Evolutionary conservation across 2,888 invertebrate genomes (phyloP), one percentile per base, ranked within the genome.

Genomic region (Synanthedon tipuliformis): DNA sequence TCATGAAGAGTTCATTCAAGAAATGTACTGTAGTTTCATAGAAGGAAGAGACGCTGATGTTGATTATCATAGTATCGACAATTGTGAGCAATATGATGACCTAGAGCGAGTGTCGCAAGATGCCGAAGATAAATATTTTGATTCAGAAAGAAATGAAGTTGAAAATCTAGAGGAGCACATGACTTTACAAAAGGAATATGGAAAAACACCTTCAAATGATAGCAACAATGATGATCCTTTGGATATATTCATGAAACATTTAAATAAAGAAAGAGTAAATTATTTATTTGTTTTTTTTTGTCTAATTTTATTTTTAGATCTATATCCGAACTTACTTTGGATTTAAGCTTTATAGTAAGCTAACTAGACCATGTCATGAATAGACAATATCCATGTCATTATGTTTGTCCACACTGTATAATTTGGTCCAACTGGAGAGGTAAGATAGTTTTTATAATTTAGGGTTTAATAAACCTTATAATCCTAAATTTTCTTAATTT

Each of bases 91-190:
- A 52, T 94, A 94, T 77, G 97, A 97, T 57, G 92, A 92, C 55
- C 89, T 93, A 52, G 78, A 92, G 55, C 91, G 91, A 65, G 72
- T 80, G 13, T 75, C 81, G 48, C 92, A 92, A 64, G 97, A 97
- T 79, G 94, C 92, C 60, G 95, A 97, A 78, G 97, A 97, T 63
- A 92, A 92, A 69, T 97, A 97, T 75, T 97, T 97, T 84, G 95
- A 96, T 75, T 92, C 92, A 3, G 95, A 95, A 73, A 90, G 91
- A 27, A 92, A 93, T 59, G 91, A 92, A 59, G 84, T 84, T 48
- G 86, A 73, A 52, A 83, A 77, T 59, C 64, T 73, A 45, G 80
- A 81, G 56, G 76, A 78, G 54, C 83, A 87, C 54, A 81, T 81
- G 80, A 65, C 78, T 60, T 73, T 85, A 54, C 69, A 79, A 18